Conservation (phyloP, 2,113 vertebrate genomes). For the Bothrops jararaca region DNA sequence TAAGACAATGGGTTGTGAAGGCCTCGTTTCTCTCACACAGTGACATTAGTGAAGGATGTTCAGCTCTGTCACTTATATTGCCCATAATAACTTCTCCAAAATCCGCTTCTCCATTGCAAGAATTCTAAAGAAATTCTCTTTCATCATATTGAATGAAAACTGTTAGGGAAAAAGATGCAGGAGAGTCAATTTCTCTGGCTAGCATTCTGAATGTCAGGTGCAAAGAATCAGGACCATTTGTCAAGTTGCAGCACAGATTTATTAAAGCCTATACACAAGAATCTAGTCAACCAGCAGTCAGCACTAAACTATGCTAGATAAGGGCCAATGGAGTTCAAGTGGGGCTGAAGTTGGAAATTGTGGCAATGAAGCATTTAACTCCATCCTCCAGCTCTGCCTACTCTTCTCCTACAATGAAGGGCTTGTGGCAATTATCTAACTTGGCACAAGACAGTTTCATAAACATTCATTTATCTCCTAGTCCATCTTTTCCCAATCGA, state of each 20-base stretch:
- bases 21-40: neutral
- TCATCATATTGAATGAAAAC: neutral
- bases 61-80: neutral
- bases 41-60: neutral
- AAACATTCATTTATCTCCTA: neutral
- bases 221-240: neutral
- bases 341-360: neutral
- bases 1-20: neutral
- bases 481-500: neutral
- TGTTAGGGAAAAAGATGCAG: neutral
- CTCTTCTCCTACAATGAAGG: neutral
- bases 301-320: neutral
- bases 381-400: neutral
- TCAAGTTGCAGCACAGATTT: neutral
- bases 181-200: neutral
- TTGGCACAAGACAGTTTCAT: neutral
- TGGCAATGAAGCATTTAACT: neutral
- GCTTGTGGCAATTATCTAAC: neutral
- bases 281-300: neutral
- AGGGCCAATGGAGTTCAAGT: neutral
- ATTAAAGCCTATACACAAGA: neutral
- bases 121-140: neutral
- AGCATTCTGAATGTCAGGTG: neutral
- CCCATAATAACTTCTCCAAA: neutral
- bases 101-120: neutral